Evolutionary conservation across 2,888 invertebrate genomes (phyloP), one percentile per base, ranked within the genome.

Genomic region (Lithophane semibrunnea): DNA sequence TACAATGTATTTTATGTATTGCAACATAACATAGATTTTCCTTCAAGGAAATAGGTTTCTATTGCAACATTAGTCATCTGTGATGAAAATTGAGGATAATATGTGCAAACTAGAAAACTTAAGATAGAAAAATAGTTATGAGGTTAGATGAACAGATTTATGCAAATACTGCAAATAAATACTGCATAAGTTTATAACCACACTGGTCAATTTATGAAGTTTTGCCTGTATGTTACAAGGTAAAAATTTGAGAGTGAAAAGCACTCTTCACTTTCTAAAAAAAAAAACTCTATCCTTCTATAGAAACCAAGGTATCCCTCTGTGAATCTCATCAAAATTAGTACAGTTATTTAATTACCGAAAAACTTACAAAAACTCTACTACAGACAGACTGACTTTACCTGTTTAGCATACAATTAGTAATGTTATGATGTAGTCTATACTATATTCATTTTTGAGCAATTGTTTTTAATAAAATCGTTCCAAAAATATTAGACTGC

Each of bases 1-100:
- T 47, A 42, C 12, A 64, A 67, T 49, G 42, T 37, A 37, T 37
- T 37, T 37, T 37, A 37, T 37, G 37, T 70, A 49, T 49, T 73
- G 47, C 4, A 24, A 60, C 8, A 37, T n/a, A n/a, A 64, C 21
- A 60, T 60, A 65, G 54, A 72, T 69, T 82, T 84, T 72, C 72
- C 68, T 75, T 68, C 29, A 54, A 72, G 75, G 82, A 84, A 82
- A n/a, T 66, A 52, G 0, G 21, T 64, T 24, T 13, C 18, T 56
- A 70, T 21, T 49, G 10, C 37, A 44, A 2, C 29, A 63, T 64
- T 71, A 73, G 29, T 60, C 24, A 79, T 82, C 16, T 68, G 8
- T 76, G 18, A 58, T 47, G 52, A 13, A 79, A 73, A 58, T 56
- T 78, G 70, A 67, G 63, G 56, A 81, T 52, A 69, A 69, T 58